Evolutionary conservation across 2,113 vertebrate genomes (phyloP).

Genomic region (Paramormyrops kingsleyae): DNA sequence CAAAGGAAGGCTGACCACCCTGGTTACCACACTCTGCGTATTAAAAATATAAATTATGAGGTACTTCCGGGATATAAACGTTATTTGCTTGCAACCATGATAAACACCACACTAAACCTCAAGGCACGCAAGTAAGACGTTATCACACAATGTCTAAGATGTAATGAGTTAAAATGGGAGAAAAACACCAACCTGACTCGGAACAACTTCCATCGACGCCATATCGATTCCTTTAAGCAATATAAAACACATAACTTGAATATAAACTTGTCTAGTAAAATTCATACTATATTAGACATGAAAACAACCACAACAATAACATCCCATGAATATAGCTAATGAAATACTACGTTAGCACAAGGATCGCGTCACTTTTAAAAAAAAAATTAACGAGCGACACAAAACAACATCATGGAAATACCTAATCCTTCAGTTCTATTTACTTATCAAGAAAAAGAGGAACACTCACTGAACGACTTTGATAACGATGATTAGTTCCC

Average conservation of each 20-base stretch:
- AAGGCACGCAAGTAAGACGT: background rate
- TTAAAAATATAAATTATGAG: background rate
- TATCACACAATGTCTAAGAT: background rate
- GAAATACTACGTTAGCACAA: background rate
- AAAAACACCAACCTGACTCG: constrained; percentile 36
- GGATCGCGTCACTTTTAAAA: background rate
- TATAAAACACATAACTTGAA: background rate
- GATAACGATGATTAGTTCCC: background rate
- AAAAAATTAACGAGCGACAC: background rate
- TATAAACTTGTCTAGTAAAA: background rate
- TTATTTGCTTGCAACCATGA: background rate
- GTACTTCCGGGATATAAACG: too few relatives aligned
- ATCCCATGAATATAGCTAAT: background rate
- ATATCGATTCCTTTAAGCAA: constrained; percentile 24
- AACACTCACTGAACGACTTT: background rate
- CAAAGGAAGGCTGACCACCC: constrained; percentile 79
- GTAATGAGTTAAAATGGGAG: background rate
- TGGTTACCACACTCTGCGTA: constrained; percentile 73
- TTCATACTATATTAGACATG: background rate
- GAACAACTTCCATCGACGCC: constrained; percentile 40
- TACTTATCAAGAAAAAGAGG: background rate
- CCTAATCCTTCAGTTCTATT: background rate
- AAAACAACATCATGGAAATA: background rate
- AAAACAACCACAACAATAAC: background rate
- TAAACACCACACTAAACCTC: background rate